phyloP scores from a whole-genome alignment of 2,113 vertebrate genomes.

The Rhegmatorhina hoffmannsi region DNA sequence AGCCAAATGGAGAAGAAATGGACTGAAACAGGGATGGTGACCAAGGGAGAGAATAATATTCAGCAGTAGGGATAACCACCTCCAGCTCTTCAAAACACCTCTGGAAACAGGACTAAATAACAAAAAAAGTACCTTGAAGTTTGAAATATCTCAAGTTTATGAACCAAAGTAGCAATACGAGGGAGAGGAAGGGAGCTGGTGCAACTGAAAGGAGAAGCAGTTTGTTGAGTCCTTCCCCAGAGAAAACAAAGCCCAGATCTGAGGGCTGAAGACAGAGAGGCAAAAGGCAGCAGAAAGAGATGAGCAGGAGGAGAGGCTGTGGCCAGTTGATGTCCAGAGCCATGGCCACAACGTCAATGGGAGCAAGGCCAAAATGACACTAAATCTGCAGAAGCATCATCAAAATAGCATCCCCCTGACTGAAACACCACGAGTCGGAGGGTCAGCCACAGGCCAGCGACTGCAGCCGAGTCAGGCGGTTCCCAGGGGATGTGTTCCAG shows the following conservation, averaged over 20 bases:
- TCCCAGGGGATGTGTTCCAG: not conserved
- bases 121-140: not conserved
- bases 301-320: not conserved
- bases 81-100: not conserved
- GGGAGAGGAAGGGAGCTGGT: not conserved
- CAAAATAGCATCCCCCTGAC: not conserved
- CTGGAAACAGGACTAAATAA: not conserved
- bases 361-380: not conserved
- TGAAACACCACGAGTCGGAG: fast-evolving
- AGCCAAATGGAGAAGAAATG: not conserved
- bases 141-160: not conserved
- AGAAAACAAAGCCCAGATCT: not conserved
- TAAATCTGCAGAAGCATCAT: not conserved
- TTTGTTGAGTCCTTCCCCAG: not conserved
- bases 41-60: not conserved
- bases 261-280: not conserved
- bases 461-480: not conserved
- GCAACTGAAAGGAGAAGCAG: not conserved
- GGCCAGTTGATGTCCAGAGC: not conserved
- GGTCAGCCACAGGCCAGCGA: not conserved
- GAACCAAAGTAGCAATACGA: fast-evolving
- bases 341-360: not conserved
- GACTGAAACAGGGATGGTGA: not conserved
- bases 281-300: not conserved
- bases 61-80: not conserved